Evolutionary conservation across 2,797 vertebrate genomes (phyloP).

Genomic region (Chiloscyllium punctatum): DNA sequence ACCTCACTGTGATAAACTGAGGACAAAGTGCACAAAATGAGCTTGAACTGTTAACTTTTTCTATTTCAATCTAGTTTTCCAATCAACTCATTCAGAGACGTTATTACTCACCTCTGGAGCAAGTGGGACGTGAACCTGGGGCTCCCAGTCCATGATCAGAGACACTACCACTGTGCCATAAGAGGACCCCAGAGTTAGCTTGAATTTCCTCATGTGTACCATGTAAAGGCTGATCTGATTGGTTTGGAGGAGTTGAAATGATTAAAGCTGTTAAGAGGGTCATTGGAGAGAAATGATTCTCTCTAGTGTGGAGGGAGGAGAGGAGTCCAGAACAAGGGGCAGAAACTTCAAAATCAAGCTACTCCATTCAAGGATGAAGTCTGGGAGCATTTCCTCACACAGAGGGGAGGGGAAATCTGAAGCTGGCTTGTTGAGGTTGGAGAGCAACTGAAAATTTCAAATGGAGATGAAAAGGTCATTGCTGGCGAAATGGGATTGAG

Average conservation of each 20-base stretch:
- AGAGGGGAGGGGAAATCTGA: background rate
- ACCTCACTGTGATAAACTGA: too few relatives aligned
- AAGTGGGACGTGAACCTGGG: too few relatives aligned
- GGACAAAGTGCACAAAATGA: background rate
- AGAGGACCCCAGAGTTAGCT: background rate
- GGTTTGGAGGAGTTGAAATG: background rate
- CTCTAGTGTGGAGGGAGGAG: too few relatives aligned
- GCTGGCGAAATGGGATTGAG: too few relatives aligned
- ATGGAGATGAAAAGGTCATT: background rate
- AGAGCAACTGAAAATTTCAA: background rate
- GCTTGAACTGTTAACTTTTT: background rate
- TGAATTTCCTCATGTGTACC: background rate
- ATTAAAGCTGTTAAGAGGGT: background rate
- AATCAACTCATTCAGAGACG: too few relatives aligned
- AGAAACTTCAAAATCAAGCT: background rate
- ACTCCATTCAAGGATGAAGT: background rate
- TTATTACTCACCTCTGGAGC: too few relatives aligned
- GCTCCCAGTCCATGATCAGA: too few relatives aligned
- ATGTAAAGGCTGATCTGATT: background rate
- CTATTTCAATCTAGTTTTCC: too few relatives aligned
- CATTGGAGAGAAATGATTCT: background rate
- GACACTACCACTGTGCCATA: too few relatives aligned
- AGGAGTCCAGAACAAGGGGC: background rate
- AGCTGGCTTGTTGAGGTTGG: background rate
- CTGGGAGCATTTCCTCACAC: too few relatives aligned